phyloP scores from a whole-genome alignment of 2,888 invertebrate genomes.

The Callyntrura guangdongensis region DNA sequence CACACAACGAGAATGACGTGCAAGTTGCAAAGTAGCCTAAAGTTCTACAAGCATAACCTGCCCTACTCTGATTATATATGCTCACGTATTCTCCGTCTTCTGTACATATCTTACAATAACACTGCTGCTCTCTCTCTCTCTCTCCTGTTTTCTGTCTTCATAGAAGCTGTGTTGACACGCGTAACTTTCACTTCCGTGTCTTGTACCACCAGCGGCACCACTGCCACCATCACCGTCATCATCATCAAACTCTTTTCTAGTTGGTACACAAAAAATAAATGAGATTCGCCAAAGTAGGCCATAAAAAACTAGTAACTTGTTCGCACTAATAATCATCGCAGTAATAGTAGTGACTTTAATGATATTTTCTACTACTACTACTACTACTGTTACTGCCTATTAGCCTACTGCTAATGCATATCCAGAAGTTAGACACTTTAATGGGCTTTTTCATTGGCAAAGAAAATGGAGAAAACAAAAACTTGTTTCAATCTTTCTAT shows the following conservation, averaged over 20 bases:
- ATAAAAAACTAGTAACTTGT: conserved; percentile 32
- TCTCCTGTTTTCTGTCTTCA: too few relatives aligned
- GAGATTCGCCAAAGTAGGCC: conserved; percentile 29
- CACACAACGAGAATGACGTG: background rate
- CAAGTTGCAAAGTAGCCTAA: background rate
- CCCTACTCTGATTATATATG: background rate
- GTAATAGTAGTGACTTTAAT: conserved; percentile 7
- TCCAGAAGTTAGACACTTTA: background rate
- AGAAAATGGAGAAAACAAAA: background rate
- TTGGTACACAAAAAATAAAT: conserved; percentile 8
- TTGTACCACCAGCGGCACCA: conserved; percentile 15
- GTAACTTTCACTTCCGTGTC: conserved; percentile 47
- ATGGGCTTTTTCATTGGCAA: too few relatives aligned
- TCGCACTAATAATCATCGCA: conserved; percentile 27
- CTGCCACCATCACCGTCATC: background rate
- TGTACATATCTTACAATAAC: conserved; percentile 24
- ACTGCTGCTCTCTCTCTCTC: too few relatives aligned
- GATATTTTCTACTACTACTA: background rate
- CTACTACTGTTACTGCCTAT: background rate
- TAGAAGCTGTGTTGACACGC: too few relatives aligned
- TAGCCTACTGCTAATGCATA: too few relatives aligned
- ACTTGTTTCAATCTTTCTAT: too few relatives aligned
- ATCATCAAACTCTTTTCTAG: background rate
- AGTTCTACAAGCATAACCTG: background rate
- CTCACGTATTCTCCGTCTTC: conserved; percentile 38